Percentiles rank a stretch among this genome's conserved stretches.
Conservation (phyloP, 1,140 invertebrate species). For the Musca vetustissima region DNA sequence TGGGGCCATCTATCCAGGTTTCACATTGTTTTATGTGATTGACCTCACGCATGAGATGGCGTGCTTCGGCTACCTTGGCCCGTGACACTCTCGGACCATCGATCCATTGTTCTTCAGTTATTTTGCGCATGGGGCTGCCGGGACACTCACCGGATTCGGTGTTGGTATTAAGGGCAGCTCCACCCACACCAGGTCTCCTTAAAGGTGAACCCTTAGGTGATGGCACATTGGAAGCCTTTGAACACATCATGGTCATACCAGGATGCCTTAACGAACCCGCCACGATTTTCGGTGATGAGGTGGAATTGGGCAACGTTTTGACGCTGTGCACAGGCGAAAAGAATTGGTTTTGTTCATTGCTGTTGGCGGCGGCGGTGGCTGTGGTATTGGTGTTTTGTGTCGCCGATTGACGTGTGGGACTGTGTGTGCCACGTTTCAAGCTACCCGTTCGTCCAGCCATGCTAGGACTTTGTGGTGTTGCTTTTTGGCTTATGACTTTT, state of each 20-base stretch:
- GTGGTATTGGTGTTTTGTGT: background rate
- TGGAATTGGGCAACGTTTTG: conserved; percentile 29
- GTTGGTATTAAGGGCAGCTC: conserved; percentile 45
- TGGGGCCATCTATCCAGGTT: conserved; percentile 93
- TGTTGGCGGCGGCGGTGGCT: background rate
- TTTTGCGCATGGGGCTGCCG: conserved; percentile 51
- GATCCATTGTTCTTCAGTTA: conserved; percentile 89
- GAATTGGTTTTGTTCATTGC: conserved; percentile 16
- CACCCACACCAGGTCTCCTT: conserved; percentile 50
- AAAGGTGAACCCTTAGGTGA: conserved; percentile 63
- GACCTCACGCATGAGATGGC: conserved; percentile 76
- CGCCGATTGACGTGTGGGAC: conserved; percentile 2
- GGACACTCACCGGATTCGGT: conserved; percentile 46
- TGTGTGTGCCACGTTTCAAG: conserved; percentile 36
- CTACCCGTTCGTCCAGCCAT: conserved; percentile 42
- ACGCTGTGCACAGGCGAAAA: conserved; percentile 29
- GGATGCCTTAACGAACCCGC: conserved; percentile 29
- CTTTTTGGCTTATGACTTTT: conserved; percentile 21
- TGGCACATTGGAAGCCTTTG: conserved; percentile 55
- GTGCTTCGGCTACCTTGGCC: conserved; percentile 77
- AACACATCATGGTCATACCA: conserved; percentile 37
- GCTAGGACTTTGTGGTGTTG: conserved; percentile 37
- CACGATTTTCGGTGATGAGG: conserved; percentile 35
- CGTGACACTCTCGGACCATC: conserved; percentile 89
- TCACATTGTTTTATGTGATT: conserved; percentile 75